Evolutionary conservation across 53 echinoderm and acorn worm genomes (phyloP).

Genomic region (Luidia sarsii): DNA sequence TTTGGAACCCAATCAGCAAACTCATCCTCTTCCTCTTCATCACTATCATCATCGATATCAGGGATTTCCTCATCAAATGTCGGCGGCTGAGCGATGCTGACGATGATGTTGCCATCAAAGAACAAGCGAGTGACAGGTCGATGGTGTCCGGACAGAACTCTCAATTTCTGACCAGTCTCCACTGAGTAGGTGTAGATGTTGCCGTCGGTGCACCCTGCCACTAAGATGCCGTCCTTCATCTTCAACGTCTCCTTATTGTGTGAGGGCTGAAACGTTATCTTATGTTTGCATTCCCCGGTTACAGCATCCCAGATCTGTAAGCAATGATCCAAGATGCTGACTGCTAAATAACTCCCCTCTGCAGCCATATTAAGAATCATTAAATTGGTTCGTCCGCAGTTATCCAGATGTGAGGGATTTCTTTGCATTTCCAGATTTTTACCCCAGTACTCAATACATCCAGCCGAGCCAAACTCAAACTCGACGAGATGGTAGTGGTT

Average conservation of each 20-base stretch:
- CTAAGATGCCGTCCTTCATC: not conserved
- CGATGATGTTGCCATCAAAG: not conserved
- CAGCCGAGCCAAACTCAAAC: not conserved
- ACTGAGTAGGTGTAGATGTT: not conserved
- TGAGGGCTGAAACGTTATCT: not conserved
- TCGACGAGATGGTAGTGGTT: not conserved
- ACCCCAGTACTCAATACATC: not conserved
- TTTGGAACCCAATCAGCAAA: not conserved
- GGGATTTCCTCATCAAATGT: not conserved
- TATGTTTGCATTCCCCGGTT: not conserved
- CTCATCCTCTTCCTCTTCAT: not conserved
- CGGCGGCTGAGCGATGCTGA: not conserved
- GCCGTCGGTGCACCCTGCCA: not conserved
- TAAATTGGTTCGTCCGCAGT: not conserved
- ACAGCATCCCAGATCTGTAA: constrained; percentile 6
- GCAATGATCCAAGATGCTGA: not conserved
- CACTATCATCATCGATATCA: not conserved
- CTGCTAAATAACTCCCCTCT: not conserved
- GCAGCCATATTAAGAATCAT: not conserved
- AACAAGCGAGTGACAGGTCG: not conserved
- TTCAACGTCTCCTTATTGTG: not conserved
- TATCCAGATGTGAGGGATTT: not conserved
- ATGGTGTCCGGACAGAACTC: not conserved
- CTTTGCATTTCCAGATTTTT: too few relatives aligned
- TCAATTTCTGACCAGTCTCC: not conserved